Percentiles rank a stretch among this genome's conserved stretches.
These are phyloP conservation scores for Ypsolopha sequella DNA, from an alignment of 2,888 invertebrate genomes.

Conservation along the genomic window DNA sequence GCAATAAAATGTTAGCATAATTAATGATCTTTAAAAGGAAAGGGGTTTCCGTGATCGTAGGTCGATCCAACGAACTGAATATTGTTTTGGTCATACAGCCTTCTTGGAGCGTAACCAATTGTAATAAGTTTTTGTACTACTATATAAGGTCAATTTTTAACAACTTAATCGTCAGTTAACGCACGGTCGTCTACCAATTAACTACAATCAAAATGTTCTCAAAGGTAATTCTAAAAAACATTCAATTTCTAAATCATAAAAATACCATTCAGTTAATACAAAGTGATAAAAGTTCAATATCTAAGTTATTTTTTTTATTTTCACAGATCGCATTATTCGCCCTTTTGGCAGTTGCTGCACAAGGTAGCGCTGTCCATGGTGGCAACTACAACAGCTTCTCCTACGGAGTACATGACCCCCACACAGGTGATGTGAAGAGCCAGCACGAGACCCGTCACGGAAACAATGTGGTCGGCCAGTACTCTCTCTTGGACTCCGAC, in stretches of 20 bases:
- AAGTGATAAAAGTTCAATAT: too few relatives aligned
- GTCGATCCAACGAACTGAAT: background rate
- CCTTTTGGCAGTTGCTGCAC: conserved; percentile 52
- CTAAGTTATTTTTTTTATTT: conserved; percentile 10
- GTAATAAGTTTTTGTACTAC: conserved; percentile 5
- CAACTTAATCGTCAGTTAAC: conserved; percentile 21
- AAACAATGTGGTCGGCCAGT: conserved; percentile 71
- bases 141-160: conserved; percentile 24
- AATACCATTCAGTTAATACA: too few relatives aligned
- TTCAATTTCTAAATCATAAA: too few relatives aligned
- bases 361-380: conserved; percentile 49
- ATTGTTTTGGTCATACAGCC: background rate
- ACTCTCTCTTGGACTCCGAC: conserved; percentile 69
- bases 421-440: conserved; percentile 63
- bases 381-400: conserved; percentile 57
- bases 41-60: conserved; percentile 11
- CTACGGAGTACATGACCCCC: conserved; percentile 58
- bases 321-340: conserved; percentile 59
- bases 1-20: conserved; percentile 1
- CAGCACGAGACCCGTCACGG: conserved; percentile 75
- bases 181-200: conserved; percentile 22
- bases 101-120: background rate
- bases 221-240: conserved; percentile 20
- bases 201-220: conserved; percentile 27
- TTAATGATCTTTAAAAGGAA: conserved; percentile 10